phyloP scores from a whole-genome alignment of 2,888 invertebrate species.

The Drosophila setosimentum region DNA sequence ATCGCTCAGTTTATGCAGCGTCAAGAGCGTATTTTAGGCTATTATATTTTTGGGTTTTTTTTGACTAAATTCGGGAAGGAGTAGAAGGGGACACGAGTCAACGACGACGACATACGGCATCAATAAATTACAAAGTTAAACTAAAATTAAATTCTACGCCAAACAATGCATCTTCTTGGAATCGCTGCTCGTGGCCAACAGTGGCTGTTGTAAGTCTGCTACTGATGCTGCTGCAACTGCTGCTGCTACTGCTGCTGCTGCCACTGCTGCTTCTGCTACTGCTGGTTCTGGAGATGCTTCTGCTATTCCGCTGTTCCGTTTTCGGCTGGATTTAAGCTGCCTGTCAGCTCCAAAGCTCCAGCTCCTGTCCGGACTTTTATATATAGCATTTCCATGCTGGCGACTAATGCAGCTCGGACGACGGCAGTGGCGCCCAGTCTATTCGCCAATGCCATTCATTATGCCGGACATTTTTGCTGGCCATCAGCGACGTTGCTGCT shows the following conservation, averaged over 20 bases:
- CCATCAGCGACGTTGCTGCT: slow-evolving; percentile 48
- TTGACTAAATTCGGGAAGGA: background rate
- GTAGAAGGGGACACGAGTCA: slow-evolving; percentile 12
- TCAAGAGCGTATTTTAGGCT: slow-evolving; percentile 34
- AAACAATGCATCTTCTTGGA: slow-evolving; percentile 77
- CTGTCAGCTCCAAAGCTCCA: slow-evolving; percentile 73
- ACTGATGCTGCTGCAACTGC: background rate
- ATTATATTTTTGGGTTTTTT: slow-evolving; percentile 13
- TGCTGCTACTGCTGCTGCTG: slow-evolving; percentile 26
- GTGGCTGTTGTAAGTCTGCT: slow-evolving; percentile 15
- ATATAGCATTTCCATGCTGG: slow-evolving; percentile 80
- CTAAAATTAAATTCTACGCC: slow-evolving; percentile 81
- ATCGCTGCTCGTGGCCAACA: slow-evolving; percentile 20
- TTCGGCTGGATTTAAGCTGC: slow-evolving; percentile 81
- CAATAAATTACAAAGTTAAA: slow-evolving; percentile 81
- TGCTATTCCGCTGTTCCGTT: slow-evolving; percentile 53
- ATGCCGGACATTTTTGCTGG: slow-evolving; percentile 70
- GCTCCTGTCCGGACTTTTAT: slow-evolving; percentile 58
- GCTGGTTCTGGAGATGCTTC: slow-evolving; percentile 18
- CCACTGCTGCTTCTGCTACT: slow-evolving; percentile 19
- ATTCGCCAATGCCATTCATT: slow-evolving; percentile 80
- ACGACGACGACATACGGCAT: slow-evolving; percentile 78
- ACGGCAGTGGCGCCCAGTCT: slow-evolving; percentile 71
- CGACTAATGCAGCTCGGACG: slow-evolving; percentile 77
- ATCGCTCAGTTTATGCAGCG: slow-evolving; percentile 38